Percentiles rank a stretch among this genome's conserved stretches.
Evolutionary conservation across 2,797 vertebrate species (phyloP).

Genomic region (Tapera naevia): DNA sequence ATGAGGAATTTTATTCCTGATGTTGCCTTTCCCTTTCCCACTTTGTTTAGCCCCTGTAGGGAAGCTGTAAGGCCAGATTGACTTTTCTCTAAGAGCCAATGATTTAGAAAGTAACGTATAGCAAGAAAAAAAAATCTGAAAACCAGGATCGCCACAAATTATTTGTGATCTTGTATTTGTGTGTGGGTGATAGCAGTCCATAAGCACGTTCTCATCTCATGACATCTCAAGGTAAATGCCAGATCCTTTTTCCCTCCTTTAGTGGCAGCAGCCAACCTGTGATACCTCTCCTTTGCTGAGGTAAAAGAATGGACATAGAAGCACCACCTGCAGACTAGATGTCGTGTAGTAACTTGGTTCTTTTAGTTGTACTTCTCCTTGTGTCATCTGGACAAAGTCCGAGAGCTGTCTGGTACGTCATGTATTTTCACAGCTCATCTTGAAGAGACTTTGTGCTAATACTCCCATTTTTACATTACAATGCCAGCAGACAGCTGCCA

Average conservation of each 20-base stretch:
- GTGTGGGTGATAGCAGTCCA: background rate
- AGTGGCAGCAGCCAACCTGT: background rate
- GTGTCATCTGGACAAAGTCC: background rate
- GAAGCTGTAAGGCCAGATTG: background rate
- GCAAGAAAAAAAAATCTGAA: background rate
- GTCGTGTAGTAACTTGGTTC: background rate
- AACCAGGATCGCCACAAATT: background rate
- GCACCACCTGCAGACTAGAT: background rate
- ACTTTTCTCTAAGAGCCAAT: background rate
- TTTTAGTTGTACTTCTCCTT: background rate
- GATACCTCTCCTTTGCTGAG: background rate
- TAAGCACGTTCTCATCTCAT: background rate
- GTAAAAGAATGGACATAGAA: background rate
- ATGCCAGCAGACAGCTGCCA: background rate
- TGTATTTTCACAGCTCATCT: background rate
- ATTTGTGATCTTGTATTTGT: background rate
- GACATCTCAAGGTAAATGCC: background rate
- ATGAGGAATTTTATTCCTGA: background rate
- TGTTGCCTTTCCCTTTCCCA: background rate
- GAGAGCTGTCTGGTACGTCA: background rate
- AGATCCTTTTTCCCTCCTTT: background rate
- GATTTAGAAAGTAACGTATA: background rate
- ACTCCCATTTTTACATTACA: background rate
- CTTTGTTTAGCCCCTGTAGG: background rate
- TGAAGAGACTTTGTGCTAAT: background rate